These are phyloP conservation scores for Zele albiditarsus DNA, from an alignment of 2,888 invertebrate species.

Conservation along the genomic window DNA sequence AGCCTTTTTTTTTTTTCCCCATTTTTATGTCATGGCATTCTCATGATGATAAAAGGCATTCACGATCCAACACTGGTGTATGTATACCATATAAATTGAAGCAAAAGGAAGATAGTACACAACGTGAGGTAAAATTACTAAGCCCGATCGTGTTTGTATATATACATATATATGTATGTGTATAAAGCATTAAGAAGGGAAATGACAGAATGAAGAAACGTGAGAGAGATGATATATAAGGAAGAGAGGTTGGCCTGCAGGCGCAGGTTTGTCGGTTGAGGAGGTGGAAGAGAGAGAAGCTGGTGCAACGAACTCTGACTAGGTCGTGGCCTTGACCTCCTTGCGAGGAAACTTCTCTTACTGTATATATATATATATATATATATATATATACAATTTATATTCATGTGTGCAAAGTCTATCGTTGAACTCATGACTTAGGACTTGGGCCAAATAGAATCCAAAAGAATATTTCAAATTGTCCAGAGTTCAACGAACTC, in stretches of 20 bases:
- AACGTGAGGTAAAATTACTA: constrained; percentile 1
- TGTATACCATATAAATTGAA: constrained; percentile 2
- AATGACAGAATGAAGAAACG: constrained; percentile 13
- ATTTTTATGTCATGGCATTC: constrained; percentile 12
- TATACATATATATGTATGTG: background rate
- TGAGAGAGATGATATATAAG: constrained; percentile 31
- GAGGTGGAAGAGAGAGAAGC: constrained; percentile 40
- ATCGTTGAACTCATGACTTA: constrained; percentile 17
- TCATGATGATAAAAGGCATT: constrained; percentile 24
- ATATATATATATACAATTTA: background rate
- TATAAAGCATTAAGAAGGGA: constrained; percentile 13
- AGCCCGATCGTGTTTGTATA: background rate
- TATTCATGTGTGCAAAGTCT: constrained; percentile 21
- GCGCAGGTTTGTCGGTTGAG: constrained; percentile 24
- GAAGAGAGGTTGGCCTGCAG: constrained; percentile 39
- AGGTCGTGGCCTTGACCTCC: constrained; percentile 70
- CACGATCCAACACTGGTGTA: background rate
- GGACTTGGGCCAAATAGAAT: constrained; percentile 13
- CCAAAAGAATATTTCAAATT: constrained; percentile 21
- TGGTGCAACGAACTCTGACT: constrained; percentile 66
- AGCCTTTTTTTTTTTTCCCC: background rate
- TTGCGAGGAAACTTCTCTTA: constrained; percentile 62
- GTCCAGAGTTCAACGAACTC: constrained; percentile 36
- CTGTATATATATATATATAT: constrained; percentile 38
- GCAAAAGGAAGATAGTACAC: background rate